Evolutionary conservation across 2,888 invertebrate species (phyloP), one percentile per base, ranked within the genome.

Genomic region (Drosophila aldrichi): DNA sequence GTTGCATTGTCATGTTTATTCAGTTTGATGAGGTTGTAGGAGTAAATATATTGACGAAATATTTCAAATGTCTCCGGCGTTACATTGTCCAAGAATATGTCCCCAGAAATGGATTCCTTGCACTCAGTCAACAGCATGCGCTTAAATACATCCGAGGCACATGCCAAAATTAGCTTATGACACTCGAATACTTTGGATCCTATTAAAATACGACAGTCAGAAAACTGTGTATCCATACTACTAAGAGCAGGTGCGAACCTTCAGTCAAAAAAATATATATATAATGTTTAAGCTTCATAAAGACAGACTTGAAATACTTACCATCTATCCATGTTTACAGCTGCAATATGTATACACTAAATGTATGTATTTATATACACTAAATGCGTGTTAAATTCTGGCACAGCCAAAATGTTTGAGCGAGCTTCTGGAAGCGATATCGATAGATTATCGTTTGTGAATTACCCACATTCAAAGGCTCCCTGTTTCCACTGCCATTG

Each of bases 161-260:
- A 14, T 8, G 73, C 58, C 38, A 74, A 20, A 34, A 74, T 60
- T 2, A 74, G 34, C 43, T 72, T 74, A 40, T 77, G 77, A 40
- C 74, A 74, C 1, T 20, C 7, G n/a, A 65, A 57, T 14, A 1
- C 18, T 2, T 14, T 46, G 1, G 29, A n/a, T 8, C 29, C 59
- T 2, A 77, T 59, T 4, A 44, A 6, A 12, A 74, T 36, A 7
- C 46, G 38, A 22, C 74, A 74, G 34, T 77, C 74, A 0, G 65
- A 6, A 46, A 72, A 77, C 12, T 71, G 48, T 4, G 9, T 25
- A 8, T 14, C 22, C 1, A 77, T 36, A 12, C 2, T 20, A 9
- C 52, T 36, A 12, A 60, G 57, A 18, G 48, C 18, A 6, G 10
- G 34, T 16, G 65, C 41, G 18, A 77, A 14, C 72, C 74, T 74